A percentile compares a stretch with the other conserved stretches of the same genome.
These are phyloP conservation scores for Solea solea DNA, from an alignment of 2,113 vertebrate genomes.

Conservation along the genomic window DNA sequence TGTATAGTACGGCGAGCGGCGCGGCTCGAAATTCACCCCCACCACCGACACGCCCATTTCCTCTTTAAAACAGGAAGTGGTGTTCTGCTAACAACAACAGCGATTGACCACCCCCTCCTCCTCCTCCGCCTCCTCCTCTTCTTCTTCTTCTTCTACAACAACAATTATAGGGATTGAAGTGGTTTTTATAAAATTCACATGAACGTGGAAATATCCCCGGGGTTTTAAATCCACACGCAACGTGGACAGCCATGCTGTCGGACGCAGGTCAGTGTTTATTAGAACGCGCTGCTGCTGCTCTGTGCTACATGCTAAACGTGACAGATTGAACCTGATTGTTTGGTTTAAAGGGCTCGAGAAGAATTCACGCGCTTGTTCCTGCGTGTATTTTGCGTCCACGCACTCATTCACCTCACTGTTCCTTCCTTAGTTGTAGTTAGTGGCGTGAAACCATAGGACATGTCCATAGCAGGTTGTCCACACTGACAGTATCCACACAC, in stretches of 20 bases:
- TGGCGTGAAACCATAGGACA: no score
- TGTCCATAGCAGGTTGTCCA: no score
- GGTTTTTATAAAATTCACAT: not conserved
- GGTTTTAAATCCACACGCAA: not conserved
- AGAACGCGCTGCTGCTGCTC: not conserved
- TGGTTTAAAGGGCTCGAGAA: not conserved
- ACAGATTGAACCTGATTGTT: constrained; percentile 29
- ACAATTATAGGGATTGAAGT: constrained; percentile 49
- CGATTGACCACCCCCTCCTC: constrained; percentile 36
- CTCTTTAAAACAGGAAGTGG: constrained; percentile 62
- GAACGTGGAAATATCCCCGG: not conserved
- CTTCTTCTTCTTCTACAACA: constrained; percentile 14
- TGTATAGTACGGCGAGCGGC: constrained; percentile 37
- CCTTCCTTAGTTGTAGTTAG: no score
- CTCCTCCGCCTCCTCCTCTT: constrained; percentile 13
- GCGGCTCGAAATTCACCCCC: not conserved
- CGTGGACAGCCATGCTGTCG: constrained; percentile 67
- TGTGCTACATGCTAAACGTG: constrained; percentile 61
- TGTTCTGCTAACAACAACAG: constrained; percentile 1
- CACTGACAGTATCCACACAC: no score
- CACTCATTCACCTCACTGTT: not conserved
- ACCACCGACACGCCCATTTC: constrained; percentile 60
- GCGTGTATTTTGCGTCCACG: not conserved
- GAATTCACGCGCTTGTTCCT: not conserved
- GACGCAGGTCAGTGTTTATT: constrained; percentile 72